Evolutionary conservation across 37 sponge, comb jelly and placozoan species (phyloP).

Genomic region (Beroe forskalii): DNA sequence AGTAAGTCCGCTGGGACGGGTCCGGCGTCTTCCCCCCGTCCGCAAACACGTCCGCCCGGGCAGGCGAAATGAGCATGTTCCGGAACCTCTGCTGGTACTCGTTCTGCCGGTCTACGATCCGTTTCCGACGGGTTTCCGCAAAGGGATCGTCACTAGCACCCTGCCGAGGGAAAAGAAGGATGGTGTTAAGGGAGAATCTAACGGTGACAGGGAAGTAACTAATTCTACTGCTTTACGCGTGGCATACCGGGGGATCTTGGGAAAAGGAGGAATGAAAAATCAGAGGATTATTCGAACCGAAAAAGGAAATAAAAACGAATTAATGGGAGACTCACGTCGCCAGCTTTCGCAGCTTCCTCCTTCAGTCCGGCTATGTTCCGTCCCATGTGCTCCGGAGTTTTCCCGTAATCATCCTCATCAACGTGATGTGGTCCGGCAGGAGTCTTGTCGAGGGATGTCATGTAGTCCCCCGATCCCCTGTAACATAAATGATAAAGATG

Average conservation of each 20-base stretch:
- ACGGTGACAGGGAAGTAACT: background rate
- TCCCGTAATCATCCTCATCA: constrained; percentile 52
- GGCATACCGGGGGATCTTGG: background rate
- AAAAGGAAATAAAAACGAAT: no score
- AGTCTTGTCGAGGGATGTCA: constrained; percentile 38
- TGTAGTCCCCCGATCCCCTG: constrained; percentile 29
- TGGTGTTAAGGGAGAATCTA: background rate
- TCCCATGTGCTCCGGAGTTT: constrained; percentile 62
- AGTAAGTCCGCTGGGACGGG: constrained; percentile 71
- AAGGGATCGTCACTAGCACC: constrained; percentile 72
- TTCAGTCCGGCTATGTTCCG: background rate
- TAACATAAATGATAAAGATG: no score
- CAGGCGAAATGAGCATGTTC: constrained; percentile 77
- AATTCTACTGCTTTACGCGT: no score
- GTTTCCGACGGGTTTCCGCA: constrained; percentile 66
- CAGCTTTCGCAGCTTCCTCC: constrained; percentile 52
- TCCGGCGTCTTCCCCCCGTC: constrained; percentile 93
- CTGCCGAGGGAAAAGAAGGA: no score
- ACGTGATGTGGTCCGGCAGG: constrained; percentile 22
- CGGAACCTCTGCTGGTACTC: constrained; percentile 81
- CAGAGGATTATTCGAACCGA: no score
- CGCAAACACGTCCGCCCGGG: constrained; percentile 77
- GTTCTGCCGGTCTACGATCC: constrained; percentile 74
- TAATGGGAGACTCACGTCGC: constrained; percentile 59
- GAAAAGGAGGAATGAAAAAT: background rate